Conservation (phyloP, 2,113 vertebrate genomes). For the Tringa solitaria region DNA sequence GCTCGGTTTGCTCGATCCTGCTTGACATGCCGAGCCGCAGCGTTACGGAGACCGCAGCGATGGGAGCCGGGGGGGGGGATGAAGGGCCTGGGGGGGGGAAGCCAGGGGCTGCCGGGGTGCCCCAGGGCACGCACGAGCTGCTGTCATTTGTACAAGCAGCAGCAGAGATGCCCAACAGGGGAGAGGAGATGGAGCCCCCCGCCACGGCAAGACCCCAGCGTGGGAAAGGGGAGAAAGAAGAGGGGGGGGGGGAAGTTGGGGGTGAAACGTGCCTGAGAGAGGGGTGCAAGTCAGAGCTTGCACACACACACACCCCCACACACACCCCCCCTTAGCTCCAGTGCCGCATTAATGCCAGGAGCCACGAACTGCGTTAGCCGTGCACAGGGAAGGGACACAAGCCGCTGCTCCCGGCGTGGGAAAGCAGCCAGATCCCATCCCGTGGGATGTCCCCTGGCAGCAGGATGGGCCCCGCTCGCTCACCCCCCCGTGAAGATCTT, state of each 20-base stretch:
- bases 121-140: fast-evolving
- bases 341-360: fast-evolving
- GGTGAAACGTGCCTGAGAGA: neutral
- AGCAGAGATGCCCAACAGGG: neutral
- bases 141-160: neutral
- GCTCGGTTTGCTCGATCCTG: neutral
- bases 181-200: neutral
- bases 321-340: neutral
- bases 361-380: neutral
- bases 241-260: neutral
- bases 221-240: neutral
- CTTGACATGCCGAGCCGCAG: fast-evolving
- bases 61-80: neutral
- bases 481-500: slow-evolving; percentile 91
- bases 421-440: neutral
- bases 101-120: neutral
- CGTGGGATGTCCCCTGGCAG: fast-evolving
- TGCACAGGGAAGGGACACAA: neutral
- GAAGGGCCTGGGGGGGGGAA: neutral
- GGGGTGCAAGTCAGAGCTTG: too few species aligned
- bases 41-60: fast-evolving
- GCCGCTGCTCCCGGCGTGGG: fast-evolving
- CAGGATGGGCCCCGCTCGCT: neutral
- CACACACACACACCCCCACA: too few species aligned
- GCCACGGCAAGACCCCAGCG: fast-evolving